Evolutionary conservation across 2,113 vertebrate genomes (phyloP).

Genomic region (Centropus unirufus): DNA sequence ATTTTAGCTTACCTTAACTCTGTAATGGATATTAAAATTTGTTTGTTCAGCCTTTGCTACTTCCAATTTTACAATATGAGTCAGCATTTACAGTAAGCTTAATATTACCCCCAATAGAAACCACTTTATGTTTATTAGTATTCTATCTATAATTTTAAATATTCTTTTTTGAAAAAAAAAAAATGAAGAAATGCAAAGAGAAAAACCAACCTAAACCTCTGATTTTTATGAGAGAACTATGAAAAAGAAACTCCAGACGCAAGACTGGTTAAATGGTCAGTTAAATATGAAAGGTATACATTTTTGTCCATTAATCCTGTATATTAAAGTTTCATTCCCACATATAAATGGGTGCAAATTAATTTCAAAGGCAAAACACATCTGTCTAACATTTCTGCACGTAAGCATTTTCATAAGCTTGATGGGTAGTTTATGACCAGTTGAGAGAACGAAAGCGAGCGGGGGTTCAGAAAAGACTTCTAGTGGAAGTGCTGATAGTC

Average conservation of each 20-base stretch:
- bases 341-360: not conserved
- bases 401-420: not conserved
- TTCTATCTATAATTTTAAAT: not conserved
- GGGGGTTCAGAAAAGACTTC: not conserved
- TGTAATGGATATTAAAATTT: not conserved
- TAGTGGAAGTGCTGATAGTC: not conserved
- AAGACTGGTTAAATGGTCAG: not conserved
- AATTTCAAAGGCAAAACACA: not conserved
- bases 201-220: not conserved
- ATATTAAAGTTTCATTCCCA: not conserved
- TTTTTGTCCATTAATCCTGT: not conserved
- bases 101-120: not conserved
- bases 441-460: not conserved
- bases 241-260: not conserved
- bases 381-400: not conserved
- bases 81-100: not conserved
- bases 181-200: not conserved
- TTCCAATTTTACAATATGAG: not conserved
- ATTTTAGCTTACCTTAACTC: not conserved
- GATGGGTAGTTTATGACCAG: not conserved
- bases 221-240: not conserved
- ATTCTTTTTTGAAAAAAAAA: not conserved
- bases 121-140: not conserved
- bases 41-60: not conserved
- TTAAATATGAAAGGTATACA: not conserved